Base-by-base conservation (phyloP, 2,797 vertebrate species). In the Rhynchonycteris naso region DNA sequence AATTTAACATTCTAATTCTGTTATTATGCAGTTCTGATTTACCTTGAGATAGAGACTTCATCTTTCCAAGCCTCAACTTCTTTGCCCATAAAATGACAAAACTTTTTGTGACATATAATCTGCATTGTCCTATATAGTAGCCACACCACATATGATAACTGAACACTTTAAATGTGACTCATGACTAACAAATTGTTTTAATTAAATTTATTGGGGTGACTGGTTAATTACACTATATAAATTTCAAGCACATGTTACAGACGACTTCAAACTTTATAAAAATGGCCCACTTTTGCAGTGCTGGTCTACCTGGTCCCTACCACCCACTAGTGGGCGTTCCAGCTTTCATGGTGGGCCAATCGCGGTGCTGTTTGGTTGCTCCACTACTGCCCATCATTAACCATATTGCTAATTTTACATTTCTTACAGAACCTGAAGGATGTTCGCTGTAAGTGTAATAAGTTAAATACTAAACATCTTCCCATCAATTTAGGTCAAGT, bases 341-440 rank as follows among this genome's bases (percentile, higher is more conserved):
- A n/a, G n/a, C n/a, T n/a, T n/a, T n/a, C n/a, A n/a, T n/a, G n/a
- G n/a, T n/a, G n/a, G n/a, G n/a, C n/a, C n/a, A n/a, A n/a, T n/a
- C n/a, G n/a, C n/a, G n/a, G n/a, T n/a, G n/a, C n/a, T n/a, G n/a
- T n/a, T n/a, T n/a, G n/a, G n/a, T n/a, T n/a, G n/a, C n/a, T n/a
- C n/a, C n/a, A n/a, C n/a, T n/a, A n/a, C n/a, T n/a, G n/a, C n/a
- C n/a, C n/a, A n/a, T n/a, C n/a, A n/a, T 74, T 92, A 88, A 75
- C 59, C 19, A 71, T 22, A 85, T 3, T 61, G 50, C 7, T 72
- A 86, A 86, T 47, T 86, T 76, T 86, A 93, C 92, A 33, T 63
- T 89, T 95, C 58, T 68, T 92, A 68, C 56, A 93, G 43, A 61
- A 93, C 22, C 14, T 80, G 16, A 95, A 87, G 35, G 88, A 85